Conservation (phyloP, 2,888 invertebrate genomes). For the Amblyjoppa proteus region DNA sequence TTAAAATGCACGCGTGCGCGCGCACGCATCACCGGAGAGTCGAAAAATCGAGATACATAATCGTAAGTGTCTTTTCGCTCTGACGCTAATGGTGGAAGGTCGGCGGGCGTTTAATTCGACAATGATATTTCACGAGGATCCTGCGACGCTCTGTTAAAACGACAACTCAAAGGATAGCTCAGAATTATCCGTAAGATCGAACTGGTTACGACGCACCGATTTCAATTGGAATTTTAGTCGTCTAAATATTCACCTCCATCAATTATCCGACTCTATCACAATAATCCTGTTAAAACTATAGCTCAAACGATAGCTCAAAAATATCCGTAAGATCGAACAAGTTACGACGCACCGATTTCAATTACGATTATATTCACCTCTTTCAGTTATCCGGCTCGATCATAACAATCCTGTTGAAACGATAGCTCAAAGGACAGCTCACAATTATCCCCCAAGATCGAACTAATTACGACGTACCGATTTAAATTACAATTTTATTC, state of each 20-base stretch:
- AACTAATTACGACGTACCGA: neutral
- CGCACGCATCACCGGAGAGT: neutral
- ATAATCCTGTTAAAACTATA: conserved; percentile 30
- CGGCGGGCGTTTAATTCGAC: neutral
- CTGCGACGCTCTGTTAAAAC: neutral
- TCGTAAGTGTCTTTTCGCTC: neutral
- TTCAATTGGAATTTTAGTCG: neutral
- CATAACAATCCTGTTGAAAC: too few species aligned
- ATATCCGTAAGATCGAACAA: too few species aligned
- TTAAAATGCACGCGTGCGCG: conserved; percentile 4
- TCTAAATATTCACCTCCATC: conserved; percentile 3
- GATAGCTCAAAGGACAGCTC: too few species aligned
- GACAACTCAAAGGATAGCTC: too few species aligned
- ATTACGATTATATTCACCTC: too few species aligned
- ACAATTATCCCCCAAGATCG: neutral
- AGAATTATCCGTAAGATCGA: neutral
- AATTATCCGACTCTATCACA: conserved; percentile 48
- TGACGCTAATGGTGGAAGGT: neutral
- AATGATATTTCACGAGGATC: neutral
- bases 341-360: too few species aligned
- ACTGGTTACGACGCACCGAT: neutral
- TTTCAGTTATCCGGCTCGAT: too few species aligned
- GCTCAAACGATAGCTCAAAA: too few species aligned
- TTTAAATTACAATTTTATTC: neutral
- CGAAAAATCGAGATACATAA: neutral